Evolutionary conservation across 2,888 invertebrate species (phyloP), one percentile per base, ranked within the genome.

Genomic region (Pristionchus exspectatus): DNA sequence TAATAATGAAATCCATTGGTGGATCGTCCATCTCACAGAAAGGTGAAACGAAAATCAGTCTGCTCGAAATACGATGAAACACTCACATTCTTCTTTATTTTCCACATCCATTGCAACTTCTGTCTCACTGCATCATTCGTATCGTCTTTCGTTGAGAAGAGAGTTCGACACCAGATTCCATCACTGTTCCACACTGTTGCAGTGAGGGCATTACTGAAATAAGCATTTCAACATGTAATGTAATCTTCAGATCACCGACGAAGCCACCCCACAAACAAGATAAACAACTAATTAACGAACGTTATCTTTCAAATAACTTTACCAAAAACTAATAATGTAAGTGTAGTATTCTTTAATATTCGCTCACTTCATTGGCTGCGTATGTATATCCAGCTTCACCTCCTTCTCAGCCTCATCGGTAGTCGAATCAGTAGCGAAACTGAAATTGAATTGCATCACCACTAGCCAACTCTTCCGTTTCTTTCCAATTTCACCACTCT

Each of bases 141-240:
- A 21, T 81, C 81, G 24, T 81, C 81, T 12, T 81, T 50, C n/a
- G 50, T 50, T 0, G 81, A 54, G 50, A 81, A n/a, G 27, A 81
- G 81, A 81, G 81, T 81, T 14, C 81, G 14, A n/a, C 50, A 9
- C 81, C 81, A 81, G 50, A 81, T 81, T 81, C 81, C 81, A 24
- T 81, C 81, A 7, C 50, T 14, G 27, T 81, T 81, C 81, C 81
- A 81, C 24, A 44, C 81, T 9, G 81, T 81, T 14, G 50, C 81
- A 21, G 54, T 54, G n/a, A 81, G 81, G 0, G 81, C 27, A 16
- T 50, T n/a, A n/a, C 81, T 81, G 18, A 27, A 81, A 27, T 10
- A 24, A 21, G 9, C 9, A 38, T 38, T 27, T 74, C 38, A 74
- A 44, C 0, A 7, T n/a, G 44, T 4, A 69, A 69, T 27, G n/a